Evolutionary conservation across 2,888 invertebrate genomes (phyloP).

Genomic region (Pardosa pseudoannulata): DNA sequence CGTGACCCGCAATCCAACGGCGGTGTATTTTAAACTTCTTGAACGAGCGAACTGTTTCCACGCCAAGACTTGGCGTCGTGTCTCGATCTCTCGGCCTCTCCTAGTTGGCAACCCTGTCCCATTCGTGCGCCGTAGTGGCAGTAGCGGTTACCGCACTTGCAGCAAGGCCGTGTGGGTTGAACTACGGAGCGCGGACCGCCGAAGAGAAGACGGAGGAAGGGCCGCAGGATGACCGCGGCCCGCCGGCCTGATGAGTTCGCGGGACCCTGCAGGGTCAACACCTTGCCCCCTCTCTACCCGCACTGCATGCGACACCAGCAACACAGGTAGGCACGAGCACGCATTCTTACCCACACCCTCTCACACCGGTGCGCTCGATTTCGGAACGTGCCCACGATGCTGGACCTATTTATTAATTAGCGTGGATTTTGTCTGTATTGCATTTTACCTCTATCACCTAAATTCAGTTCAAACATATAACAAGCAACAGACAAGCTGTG

Average conservation of each 20-base stretch:
- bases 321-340: slow-evolving; percentile 28
- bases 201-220: slow-evolving; percentile 31
- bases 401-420: too few relatives aligned
- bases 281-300: slow-evolving; percentile 65
- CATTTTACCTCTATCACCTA: too few relatives aligned
- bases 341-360: too few relatives aligned
- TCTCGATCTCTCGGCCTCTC: too few relatives aligned
- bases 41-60: background rate
- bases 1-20: background rate
- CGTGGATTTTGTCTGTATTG: too few relatives aligned
- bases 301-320: slow-evolving; percentile 70
- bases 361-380: too few relatives aligned
- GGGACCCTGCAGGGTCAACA: slow-evolving; percentile 62
- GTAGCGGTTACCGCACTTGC: slow-evolving; percentile 48
- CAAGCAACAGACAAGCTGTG: too few relatives aligned
- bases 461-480: too few relatives aligned
- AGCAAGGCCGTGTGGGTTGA: slow-evolving; percentile 34
- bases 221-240: slow-evolving; percentile 29
- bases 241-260: slow-evolving; percentile 54
- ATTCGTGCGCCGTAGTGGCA: slow-evolving; percentile 20
- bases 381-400: too few relatives aligned
- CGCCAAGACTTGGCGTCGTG: background rate
- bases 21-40: slow-evolving; percentile 5
- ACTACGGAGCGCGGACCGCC: slow-evolving; percentile 28
- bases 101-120: slow-evolving; percentile 18